Conservation (phyloP, 2,888 invertebrate species). For the Synergus laeviventris region DNA sequence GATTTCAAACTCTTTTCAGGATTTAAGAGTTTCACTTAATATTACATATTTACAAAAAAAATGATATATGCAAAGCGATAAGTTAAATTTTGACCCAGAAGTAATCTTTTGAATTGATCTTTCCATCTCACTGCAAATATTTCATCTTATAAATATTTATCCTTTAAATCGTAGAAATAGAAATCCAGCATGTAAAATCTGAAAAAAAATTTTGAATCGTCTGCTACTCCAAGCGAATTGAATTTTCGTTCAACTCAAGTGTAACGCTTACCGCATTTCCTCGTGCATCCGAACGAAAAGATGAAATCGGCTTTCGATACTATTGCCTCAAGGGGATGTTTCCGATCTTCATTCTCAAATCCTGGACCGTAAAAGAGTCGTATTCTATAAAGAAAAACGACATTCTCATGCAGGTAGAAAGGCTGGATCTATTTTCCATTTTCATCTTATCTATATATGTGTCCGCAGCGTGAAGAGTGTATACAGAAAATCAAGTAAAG, state of each 20-base stretch:
- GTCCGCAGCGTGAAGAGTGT: not conserved
- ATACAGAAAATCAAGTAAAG: not conserved
- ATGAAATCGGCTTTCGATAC: conserved; percentile 13
- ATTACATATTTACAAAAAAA: conserved; percentile 8
- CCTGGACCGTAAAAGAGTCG: not conserved
- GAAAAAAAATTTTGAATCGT: not conserved
- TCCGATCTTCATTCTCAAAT: not conserved
- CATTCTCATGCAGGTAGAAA: not conserved
- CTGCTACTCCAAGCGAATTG: not conserved
- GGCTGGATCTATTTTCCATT: not conserved
- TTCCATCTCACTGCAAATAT: not conserved
- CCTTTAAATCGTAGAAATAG: too few relatives aligned
- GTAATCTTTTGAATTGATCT: not conserved
- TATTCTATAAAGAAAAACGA: conserved; percentile 1
- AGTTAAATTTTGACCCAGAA: too few relatives aligned
- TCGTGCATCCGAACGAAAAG: not conserved
- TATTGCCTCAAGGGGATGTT: not conserved
- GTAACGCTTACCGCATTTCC: not conserved
- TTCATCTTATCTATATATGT: not conserved
- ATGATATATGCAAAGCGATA: too few relatives aligned
- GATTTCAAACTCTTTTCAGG: not conserved
- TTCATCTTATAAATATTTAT: not conserved
- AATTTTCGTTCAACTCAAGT: not conserved
- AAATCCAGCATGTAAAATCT: too few relatives aligned
- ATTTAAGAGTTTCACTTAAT: not conserved